Percentiles rank a stretch among this genome's conserved stretches.
Evolutionary conservation across 2,113 vertebrate species (phyloP).

Genomic region (Chunga burmeisteri): DNA sequence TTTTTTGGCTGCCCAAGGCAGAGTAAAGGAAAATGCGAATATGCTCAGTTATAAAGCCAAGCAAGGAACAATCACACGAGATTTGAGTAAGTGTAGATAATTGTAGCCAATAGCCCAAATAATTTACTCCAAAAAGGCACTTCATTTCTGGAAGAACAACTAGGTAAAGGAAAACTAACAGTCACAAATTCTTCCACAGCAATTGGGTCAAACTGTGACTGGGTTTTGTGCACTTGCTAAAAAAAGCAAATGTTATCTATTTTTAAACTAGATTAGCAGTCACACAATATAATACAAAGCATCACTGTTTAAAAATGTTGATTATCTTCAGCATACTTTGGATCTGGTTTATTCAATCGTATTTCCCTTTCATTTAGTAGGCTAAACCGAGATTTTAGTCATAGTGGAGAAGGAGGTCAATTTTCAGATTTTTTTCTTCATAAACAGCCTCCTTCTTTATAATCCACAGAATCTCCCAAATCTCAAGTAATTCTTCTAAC

Average conservation of each 20-base stretch:
- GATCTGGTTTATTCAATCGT: background rate
- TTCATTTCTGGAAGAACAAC: conserved; percentile 41
- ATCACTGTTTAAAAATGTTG: conserved; percentile 9
- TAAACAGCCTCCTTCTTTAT: background rate
- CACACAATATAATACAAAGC: conserved; percentile 2
- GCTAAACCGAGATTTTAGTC: conserved; percentile 11
- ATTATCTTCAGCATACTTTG: background rate
- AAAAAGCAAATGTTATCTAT: conserved; percentile 19
- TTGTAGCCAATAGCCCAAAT: background rate
- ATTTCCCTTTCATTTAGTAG: background rate
- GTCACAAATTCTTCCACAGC: conserved; percentile 33
- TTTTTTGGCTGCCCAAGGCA: background rate
- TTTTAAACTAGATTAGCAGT: conserved; percentile 50
- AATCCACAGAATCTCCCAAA: conserved; percentile 1
- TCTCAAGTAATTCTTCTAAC: background rate
- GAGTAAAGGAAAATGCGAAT: conserved; percentile 13
- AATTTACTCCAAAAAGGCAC: conserved; percentile 27
- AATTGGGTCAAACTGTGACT: conserved; percentile 29
- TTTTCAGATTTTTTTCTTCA: background rate
- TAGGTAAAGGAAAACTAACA: conserved; percentile 42
- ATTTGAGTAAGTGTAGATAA: background rate
- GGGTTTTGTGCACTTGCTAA: conserved; percentile 3
- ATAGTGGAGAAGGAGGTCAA: background rate
- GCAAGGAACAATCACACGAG: background rate
- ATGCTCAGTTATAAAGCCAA: conserved; percentile 27